Conservation (phyloP, 2,113 vertebrate genomes). For the Lasiurus borealis region DNA sequence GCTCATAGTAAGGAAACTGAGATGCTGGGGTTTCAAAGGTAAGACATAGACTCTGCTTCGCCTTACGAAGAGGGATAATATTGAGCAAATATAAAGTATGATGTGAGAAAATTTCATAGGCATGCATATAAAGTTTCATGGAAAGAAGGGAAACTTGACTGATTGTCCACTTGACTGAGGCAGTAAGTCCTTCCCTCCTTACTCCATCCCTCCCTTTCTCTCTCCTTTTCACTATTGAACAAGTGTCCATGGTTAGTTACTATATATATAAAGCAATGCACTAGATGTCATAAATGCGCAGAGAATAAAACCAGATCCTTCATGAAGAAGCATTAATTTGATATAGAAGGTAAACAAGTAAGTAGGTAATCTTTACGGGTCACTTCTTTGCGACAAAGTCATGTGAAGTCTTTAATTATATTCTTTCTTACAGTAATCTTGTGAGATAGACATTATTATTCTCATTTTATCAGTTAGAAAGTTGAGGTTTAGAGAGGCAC, state of each 20-base stretch:
- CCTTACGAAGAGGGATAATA: background rate
- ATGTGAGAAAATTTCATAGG: background rate
- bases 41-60: background rate
- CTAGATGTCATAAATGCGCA: background rate
- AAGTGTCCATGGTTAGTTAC: background rate
- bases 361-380: background rate
- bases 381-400: background rate
- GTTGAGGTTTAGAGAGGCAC: background rate
- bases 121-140: background rate
- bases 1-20: background rate
- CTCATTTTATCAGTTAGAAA: conserved; percentile 19
- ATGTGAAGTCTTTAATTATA: background rate
- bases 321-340: background rate
- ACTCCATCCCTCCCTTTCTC: too few relatives aligned
- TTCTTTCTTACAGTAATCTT: background rate
- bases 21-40: background rate
- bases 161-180: background rate
- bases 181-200: too few relatives aligned
- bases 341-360: background rate
- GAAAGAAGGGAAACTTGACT: background rate
- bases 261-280: background rate
- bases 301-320: conserved; percentile 12
- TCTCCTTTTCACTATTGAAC: background rate
- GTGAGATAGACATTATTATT: background rate
- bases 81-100: background rate